Conservation (phyloP, 2,888 invertebrate species). For the Oegoconia quadripuncta region DNA sequence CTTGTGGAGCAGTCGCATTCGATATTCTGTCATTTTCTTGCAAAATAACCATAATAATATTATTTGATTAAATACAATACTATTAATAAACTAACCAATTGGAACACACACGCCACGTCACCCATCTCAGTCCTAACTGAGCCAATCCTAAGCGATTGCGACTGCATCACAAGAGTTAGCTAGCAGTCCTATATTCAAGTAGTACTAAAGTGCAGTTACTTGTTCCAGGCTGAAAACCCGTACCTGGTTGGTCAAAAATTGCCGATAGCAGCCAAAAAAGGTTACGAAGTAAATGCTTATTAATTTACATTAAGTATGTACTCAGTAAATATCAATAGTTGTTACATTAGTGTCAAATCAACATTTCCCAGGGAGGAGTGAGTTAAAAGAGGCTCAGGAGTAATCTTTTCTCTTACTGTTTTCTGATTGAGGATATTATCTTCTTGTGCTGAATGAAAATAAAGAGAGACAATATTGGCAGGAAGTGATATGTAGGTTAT, state of each 20-base stretch:
- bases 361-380: neutral
- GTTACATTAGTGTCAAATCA: slow-evolving; percentile 33
- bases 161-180: too few species aligned
- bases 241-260: slow-evolving; percentile 91
- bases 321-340: slow-evolving; percentile 24
- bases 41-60: too few species aligned
- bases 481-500: neutral
- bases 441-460: neutral
- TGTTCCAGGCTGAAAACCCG: slow-evolving; percentile 87
- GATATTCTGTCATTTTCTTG: too few species aligned
- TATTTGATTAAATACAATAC: too few species aligned
- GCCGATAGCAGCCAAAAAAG: slow-evolving; percentile 96
- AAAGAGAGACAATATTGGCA: neutral
- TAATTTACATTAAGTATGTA: slow-evolving; percentile 31
- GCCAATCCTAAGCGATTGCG: too few species aligned
- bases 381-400: slow-evolving; percentile 9
- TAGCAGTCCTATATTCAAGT: too few species aligned
- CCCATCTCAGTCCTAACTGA: too few species aligned
- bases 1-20: too few species aligned
- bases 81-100: too few species aligned
- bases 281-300: slow-evolving; percentile 82
- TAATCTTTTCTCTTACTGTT: slow-evolving; percentile 3
- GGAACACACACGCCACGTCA: too few species aligned
- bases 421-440: slow-evolving; percentile 11
- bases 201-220: slow-evolving; percentile 51